Conservation (phyloP, 2,797 vertebrate species). For the Siniperca obscura region DNA sequence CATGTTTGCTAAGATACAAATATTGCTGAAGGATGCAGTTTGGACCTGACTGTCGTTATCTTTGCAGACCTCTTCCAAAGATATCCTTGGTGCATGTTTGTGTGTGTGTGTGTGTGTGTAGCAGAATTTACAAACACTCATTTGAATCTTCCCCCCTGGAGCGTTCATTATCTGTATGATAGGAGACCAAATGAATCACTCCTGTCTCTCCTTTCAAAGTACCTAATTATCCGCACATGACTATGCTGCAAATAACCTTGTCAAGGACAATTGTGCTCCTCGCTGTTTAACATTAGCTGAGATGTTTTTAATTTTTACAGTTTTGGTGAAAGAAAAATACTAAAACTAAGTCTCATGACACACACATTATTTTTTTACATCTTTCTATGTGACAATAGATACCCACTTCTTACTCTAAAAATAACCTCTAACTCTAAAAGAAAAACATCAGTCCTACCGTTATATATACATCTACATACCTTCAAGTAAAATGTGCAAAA, state of each 20-base stretch:
- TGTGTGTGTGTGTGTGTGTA: background rate
- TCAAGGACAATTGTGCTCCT: background rate
- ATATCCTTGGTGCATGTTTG: background rate
- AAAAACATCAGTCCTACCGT: background rate
- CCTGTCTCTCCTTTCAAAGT: slow-evolving; percentile 10
- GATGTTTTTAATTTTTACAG: slow-evolving; percentile 14
- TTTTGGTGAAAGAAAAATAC: background rate
- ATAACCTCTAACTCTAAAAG: background rate
- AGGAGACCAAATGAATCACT: slow-evolving; percentile 25
- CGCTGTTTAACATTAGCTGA: background rate
- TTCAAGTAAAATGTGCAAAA: background rate
- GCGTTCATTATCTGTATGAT: slow-evolving; percentile 31
- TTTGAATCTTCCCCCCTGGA: slow-evolving; percentile 26
- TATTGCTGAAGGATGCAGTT: slow-evolving; percentile 9
- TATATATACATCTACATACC: background rate
- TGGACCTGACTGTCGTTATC: background rate
- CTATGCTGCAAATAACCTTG: slow-evolving; percentile 6
- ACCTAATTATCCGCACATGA: slow-evolving; percentile 22
- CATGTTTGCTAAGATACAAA: background rate
- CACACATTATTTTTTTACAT: background rate
- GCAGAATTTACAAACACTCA: slow-evolving; percentile 31
- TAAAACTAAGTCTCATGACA: background rate
- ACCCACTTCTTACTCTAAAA: background rate
- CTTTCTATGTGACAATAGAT: background rate
- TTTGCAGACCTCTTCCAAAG: background rate